Evolutionary conservation across 2,113 vertebrate genomes (phyloP).

Genomic region (Gymnocephalus cernua): DNA sequence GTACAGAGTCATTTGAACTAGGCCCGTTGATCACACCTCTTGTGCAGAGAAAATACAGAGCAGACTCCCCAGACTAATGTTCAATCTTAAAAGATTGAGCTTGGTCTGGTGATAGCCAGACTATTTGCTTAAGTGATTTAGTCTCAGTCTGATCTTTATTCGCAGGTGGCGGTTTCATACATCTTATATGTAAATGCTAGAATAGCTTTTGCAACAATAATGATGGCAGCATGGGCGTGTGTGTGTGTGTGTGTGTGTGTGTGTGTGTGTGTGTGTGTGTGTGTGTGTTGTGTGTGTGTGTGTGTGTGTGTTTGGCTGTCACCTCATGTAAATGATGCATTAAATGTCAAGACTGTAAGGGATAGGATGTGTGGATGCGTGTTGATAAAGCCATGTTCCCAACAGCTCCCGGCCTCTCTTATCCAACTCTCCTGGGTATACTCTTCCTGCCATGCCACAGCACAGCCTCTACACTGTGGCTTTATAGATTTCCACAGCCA

Average conservation of each 20-base stretch:
- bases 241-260: neutral
- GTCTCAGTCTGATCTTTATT: conserved; percentile 1
- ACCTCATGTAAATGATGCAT: conserved; percentile 51
- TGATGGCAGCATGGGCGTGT: neutral
- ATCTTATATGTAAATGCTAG: conserved; percentile 14
- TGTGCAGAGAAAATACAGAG: no score
- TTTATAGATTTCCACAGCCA: conserved; percentile 48
- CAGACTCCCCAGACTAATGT: no score
- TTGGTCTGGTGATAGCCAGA: no score
- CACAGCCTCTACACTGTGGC: conserved; percentile 13
- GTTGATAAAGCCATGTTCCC: conserved; percentile 24
- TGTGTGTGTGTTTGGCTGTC: conserved; percentile 5
- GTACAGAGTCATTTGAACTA: no score
- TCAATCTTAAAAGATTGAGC: no score
- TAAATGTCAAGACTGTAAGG: conserved; percentile 53
- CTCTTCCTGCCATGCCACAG: conserved; percentile 33
- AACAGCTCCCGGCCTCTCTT: conserved; percentile 21
- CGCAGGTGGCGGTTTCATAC: conserved; percentile 30
- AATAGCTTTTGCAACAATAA: conserved; percentile 2
- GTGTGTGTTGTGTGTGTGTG: neutral
- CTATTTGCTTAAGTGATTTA: neutral
- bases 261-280: neutral
- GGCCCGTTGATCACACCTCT: no score
- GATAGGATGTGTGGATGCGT: conserved; percentile 30
- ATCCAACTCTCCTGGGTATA: conserved; percentile 36